These are phyloP conservation scores for Chamaetylas fuelleborni DNA, from an alignment of 2,113 vertebrate species.

Conservation along the genomic window DNA sequence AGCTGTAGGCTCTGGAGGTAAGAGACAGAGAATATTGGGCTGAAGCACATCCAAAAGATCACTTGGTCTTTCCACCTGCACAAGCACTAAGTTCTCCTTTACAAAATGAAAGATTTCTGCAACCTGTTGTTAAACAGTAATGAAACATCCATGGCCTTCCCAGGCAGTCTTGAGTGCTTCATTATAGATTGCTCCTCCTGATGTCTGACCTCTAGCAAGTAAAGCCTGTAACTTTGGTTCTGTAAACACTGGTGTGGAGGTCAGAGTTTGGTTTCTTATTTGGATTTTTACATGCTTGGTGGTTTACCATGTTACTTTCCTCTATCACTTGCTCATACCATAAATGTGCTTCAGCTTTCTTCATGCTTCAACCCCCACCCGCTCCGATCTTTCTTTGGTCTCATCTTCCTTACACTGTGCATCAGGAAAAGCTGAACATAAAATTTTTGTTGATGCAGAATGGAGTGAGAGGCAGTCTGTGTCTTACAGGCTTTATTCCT, in stretches of 20 bases:
- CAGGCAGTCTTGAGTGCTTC: not conserved
- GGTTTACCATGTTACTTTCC: not conserved
- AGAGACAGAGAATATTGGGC: not conserved
- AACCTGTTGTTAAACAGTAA: not conserved
- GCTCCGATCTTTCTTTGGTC: not conserved
- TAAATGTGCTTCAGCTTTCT: not conserved
- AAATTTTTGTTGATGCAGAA: not conserved
- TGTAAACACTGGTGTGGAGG: not conserved
- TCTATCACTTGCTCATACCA: accelerated
- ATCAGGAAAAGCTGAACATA: not conserved
- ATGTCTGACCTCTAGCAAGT: not conserved
- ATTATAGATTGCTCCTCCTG: not conserved
- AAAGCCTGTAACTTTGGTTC: not conserved
- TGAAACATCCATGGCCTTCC: not conserved
- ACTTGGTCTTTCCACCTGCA: not conserved
- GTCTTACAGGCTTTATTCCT: constrained; percentile 12
- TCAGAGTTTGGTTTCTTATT: not conserved
- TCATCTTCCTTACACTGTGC: not conserved
- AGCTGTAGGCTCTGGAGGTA: not conserved
- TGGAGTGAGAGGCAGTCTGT: not conserved
- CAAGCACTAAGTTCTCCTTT: not conserved
- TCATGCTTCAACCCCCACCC: accelerated
- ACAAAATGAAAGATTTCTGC: not conserved
- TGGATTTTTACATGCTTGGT: not conserved
- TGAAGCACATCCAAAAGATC: not conserved